Evolutionary conservation across 92 coral and sea anemone genomes (phyloP).

Genomic region (Porites evermanni): DNA sequence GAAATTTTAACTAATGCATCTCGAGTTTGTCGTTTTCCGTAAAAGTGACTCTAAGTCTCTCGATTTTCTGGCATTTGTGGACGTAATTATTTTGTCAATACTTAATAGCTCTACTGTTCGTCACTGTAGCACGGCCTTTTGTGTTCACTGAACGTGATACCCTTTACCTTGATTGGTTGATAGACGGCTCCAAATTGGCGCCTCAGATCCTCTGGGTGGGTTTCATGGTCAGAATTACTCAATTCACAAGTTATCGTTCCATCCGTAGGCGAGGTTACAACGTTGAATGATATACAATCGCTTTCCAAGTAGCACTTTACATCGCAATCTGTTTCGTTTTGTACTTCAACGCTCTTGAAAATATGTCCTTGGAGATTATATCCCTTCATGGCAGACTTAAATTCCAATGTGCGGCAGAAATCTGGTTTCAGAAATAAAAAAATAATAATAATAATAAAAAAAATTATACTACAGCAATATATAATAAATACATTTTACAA

Average conservation of each 20-base stretch:
- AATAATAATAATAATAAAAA: too few relatives aligned
- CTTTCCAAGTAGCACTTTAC: not conserved
- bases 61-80: too few relatives aligned
- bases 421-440: not conserved
- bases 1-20: too few relatives aligned
- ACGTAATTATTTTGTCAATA: too few relatives aligned
- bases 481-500: too few relatives aligned
- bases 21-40: too few relatives aligned
- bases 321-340: not conserved
- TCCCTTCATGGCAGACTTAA: not conserved
- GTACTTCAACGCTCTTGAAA: not conserved
- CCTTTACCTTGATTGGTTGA: not conserved
- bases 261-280: not conserved
- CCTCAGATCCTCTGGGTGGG: not conserved
- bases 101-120: too few relatives aligned
- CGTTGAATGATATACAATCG: not conserved
- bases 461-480: too few relatives aligned
- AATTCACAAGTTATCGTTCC: not conserved
- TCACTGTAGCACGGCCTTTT: too few relatives aligned
- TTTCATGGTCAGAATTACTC: conserved; percentile 22
- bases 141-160: too few relatives aligned
- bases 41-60: too few relatives aligned
- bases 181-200: not conserved
- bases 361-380: not conserved
- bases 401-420: conserved; percentile 2